Conservation (phyloP, 2,888 invertebrate species). For the Spisula solida region DNA sequence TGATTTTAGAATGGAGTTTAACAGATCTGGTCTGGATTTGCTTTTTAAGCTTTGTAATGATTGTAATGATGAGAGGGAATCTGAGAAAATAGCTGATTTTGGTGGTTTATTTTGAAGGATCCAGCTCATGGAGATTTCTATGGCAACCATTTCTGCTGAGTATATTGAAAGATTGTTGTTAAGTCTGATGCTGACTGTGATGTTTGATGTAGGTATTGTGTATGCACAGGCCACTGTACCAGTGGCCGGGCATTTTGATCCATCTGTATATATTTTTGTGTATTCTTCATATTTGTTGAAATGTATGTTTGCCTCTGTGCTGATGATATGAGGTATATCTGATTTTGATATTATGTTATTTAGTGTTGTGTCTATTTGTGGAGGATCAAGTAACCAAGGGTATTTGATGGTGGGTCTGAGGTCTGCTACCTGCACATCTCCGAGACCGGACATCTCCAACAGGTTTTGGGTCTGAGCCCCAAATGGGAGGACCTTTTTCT, state of each 20-base stretch:
- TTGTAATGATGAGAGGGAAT: not conserved
- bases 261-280: not conserved
- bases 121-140: slow-evolving; percentile 6
- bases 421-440: slow-evolving; percentile 1
- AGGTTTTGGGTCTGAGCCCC: not conserved
- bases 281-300: not conserved
- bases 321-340: not conserved
- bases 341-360: not conserved
- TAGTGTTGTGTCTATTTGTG: not conserved
- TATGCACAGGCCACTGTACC: not conserved
- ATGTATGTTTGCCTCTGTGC: not conserved
- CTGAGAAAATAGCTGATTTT: not conserved
- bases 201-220: not conserved
- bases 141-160: not conserved
- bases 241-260: not conserved
- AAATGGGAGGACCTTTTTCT: not conserved
- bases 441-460: not conserved
- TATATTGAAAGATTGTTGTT: not conserved
- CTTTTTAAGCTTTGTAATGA: not conserved
- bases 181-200: not conserved
- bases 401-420: not conserved
- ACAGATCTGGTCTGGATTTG: not conserved
- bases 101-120: not conserved
- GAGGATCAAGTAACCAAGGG: not conserved
- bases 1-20: not conserved